Evolutionary conservation across 2,888 invertebrate species (phyloP).

Genomic region (Drosophila anomalipes): DNA sequence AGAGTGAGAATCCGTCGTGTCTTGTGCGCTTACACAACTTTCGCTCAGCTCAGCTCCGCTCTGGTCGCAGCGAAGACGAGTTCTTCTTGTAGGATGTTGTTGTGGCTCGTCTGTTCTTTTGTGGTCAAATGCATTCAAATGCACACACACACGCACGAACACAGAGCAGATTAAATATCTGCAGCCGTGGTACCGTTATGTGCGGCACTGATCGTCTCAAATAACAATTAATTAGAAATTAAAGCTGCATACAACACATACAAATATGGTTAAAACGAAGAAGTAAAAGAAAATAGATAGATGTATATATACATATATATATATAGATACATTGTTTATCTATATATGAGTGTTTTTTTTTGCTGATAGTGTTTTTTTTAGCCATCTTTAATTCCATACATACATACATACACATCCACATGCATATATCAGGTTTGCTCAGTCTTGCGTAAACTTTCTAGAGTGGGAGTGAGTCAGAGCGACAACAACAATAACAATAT

Average conservation of each 20-base stretch:
- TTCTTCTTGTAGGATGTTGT: slow-evolving; percentile 45
- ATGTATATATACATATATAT: slow-evolving; percentile 5
- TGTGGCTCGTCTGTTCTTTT: slow-evolving; percentile 32
- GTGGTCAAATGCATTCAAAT: slow-evolving; percentile 61
- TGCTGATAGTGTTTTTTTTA: slow-evolving; percentile 69
- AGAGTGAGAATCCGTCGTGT: slow-evolving; percentile 57
- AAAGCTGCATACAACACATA: slow-evolving; percentile 25
- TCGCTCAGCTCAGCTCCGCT: slow-evolving; percentile 46
- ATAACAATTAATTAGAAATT: slow-evolving; percentile 62
- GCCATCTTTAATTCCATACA: slow-evolving; percentile 54
- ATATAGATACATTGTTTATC: slow-evolving; percentile 40
- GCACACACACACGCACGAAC: slow-evolving; percentile 15
- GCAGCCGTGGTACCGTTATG: slow-evolving; percentile 60
- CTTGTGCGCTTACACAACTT: slow-evolving; percentile 47
- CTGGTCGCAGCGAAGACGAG: slow-evolving; percentile 34
- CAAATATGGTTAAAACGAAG: slow-evolving; percentile 41
- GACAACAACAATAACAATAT: slow-evolving; percentile 26
- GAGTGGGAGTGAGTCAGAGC: slow-evolving; percentile 64
- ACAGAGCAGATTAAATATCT: slow-evolving; percentile 63
- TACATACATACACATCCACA: slow-evolving; percentile 30
- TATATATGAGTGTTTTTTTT: slow-evolving; percentile 20
- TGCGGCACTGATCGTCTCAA: slow-evolving; percentile 33
- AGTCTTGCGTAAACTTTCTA: slow-evolving; percentile 69
- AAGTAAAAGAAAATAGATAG: slow-evolving; percentile 7
- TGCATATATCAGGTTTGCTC: slow-evolving; percentile 31